Conservation (phyloP, 2,113 vertebrate genomes). For the Acanthochromis polyacanthus region DNA sequence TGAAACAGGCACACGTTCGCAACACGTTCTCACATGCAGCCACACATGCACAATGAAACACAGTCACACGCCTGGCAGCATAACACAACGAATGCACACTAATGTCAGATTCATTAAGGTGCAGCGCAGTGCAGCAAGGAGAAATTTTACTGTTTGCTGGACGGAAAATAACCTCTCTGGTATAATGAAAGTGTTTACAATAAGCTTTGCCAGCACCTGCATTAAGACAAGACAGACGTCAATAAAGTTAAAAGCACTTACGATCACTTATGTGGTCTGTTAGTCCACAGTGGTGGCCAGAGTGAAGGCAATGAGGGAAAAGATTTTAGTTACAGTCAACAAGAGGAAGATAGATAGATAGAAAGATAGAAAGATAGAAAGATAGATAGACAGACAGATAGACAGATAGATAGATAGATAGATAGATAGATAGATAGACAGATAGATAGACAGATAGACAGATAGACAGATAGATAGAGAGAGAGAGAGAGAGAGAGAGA, state of each 20-base stretch:
- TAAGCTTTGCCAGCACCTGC: slow-evolving; percentile 43
- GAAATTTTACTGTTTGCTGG: slow-evolving; percentile 21
- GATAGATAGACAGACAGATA: slow-evolving; percentile 19
- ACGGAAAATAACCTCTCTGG: slow-evolving; percentile 44
- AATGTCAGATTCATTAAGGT: slow-evolving; percentile 40
- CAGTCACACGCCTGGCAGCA: not conserved
- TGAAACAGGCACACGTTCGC: slow-evolving; percentile 3
- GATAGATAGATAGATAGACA: slow-evolving; percentile 22
- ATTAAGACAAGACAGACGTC: slow-evolving; percentile 55
- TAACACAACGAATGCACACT: slow-evolving; percentile 6
- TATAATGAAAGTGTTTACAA: slow-evolving; percentile 64
- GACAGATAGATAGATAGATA: slow-evolving; percentile 28
- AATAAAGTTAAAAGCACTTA: slow-evolving; percentile 79
- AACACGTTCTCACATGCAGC: slow-evolving; percentile 17
- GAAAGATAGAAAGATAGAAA: not conserved
- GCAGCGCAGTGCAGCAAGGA: not conserved
- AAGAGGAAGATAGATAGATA: slow-evolving; percentile 19
- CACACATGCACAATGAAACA: slow-evolving; percentile 1
- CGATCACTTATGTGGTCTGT: slow-evolving; percentile 79
- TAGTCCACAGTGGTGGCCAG: slow-evolving; percentile 53
- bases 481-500: slow-evolving; percentile 44
- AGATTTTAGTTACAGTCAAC: slow-evolving; percentile 42
- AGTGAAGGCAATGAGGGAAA: slow-evolving; percentile 46
- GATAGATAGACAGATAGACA: slow-evolving; percentile 32
- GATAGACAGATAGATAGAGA: slow-evolving; percentile 34